phyloP scores from a whole-genome alignment of 2,797 vertebrate species.

The Aotus griseimembra region DNA sequence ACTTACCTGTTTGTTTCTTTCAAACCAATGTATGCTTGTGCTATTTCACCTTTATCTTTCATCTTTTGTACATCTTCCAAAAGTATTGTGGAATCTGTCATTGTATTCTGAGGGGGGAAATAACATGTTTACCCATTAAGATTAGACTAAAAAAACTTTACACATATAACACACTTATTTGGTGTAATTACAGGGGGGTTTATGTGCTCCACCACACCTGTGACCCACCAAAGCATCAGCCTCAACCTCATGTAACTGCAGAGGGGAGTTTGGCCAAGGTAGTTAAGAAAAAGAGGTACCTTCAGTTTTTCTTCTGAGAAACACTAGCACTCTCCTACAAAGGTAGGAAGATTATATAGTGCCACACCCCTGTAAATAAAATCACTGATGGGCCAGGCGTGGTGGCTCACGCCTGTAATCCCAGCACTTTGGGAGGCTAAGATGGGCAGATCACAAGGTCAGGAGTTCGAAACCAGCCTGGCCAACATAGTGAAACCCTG shows the following conservation, averaged over 20 bases:
- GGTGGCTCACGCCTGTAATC: no score
- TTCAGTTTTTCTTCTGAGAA: background rate
- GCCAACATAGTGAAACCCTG: no score
- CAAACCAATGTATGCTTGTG: conserved; percentile 96
- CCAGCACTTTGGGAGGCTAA: no score
- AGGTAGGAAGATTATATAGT: background rate
- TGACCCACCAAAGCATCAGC: background rate
- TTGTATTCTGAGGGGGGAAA: conserved; percentile 91
- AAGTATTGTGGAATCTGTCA: conserved; percentile 95
- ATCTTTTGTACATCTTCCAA: conserved; percentile 96
- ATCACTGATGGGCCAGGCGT: background rate
- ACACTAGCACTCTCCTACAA: background rate
- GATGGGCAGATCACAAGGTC: no score
- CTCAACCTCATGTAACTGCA: background rate
- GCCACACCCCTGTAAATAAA: background rate
- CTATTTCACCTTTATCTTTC: conserved; percentile 96
- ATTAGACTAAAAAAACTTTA: conserved; percentile 42
- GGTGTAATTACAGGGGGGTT: background rate
- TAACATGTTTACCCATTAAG: conserved; percentile 63
- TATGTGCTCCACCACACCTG: background rate
- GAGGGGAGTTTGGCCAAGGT: background rate
- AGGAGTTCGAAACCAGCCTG: no score
- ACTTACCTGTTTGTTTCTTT: conserved; percentile 98
- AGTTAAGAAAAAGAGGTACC: background rate
- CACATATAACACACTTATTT: background rate